Evolutionary conservation across 2,113 vertebrate genomes (phyloP).

Genomic region (Labeo rohita): DNA sequence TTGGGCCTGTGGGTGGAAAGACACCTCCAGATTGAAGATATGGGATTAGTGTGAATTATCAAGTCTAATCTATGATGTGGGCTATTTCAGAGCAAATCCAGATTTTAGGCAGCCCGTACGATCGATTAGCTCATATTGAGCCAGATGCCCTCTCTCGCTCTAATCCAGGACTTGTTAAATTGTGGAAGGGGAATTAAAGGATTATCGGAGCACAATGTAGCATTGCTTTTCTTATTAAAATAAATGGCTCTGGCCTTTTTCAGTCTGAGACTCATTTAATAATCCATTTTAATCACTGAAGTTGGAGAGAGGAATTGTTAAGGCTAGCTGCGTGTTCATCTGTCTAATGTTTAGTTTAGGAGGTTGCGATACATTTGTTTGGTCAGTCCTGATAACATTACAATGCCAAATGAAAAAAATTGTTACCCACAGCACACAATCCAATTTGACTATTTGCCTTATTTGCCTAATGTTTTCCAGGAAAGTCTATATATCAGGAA

Average conservation of each 20-base stretch:
- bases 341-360: background rate
- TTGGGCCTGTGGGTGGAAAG: background rate
- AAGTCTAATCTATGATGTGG: slow-evolving; percentile 66
- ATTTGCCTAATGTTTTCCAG: slow-evolving; percentile 9
- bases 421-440: background rate
- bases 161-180: slow-evolving; percentile 47
- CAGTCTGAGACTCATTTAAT: slow-evolving; percentile 39
- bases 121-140: slow-evolving; percentile 70
- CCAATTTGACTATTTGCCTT: background rate
- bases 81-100: slow-evolving; percentile 57
- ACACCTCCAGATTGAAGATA: slow-evolving; percentile 60
- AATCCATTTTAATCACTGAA: slow-evolving; percentile 41
- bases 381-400: background rate
- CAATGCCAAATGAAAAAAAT: background rate
- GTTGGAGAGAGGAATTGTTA: slow-evolving; percentile 1
- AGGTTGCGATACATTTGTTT: background rate
- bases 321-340: background rate
- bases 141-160: slow-evolving; percentile 42
- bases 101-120: slow-evolving; percentile 55
- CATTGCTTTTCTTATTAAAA: slow-evolving; percentile 42
- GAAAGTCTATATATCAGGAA: background rate
- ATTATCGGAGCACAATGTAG: slow-evolving; percentile 47
- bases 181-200: slow-evolving; percentile 49
- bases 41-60: slow-evolving; percentile 66
- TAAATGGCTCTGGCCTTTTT: slow-evolving; percentile 32